These are phyloP conservation scores for Ammodytes marinus DNA, from an alignment of 2,113 vertebrate genomes.

Conservation along the genomic window DNA sequence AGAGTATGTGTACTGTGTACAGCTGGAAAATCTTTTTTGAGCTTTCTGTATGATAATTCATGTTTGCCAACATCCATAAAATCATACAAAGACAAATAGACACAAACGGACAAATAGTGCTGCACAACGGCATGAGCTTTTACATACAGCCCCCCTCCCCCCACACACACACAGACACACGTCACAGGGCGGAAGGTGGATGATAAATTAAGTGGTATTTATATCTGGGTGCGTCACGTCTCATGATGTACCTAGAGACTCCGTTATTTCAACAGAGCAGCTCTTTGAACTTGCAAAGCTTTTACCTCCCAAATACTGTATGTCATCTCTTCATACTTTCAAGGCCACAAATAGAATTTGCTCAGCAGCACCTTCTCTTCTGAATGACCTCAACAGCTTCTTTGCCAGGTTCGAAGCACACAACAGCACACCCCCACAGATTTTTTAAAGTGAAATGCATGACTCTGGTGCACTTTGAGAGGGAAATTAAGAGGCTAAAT, in stretches of 20 bases:
- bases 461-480: too few species aligned
- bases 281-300: conserved; percentile 32
- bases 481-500: too few species aligned
- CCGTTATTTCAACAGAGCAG: conserved; percentile 26
- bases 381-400: background rate
- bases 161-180: background rate
- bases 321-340: conserved; percentile 17
- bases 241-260: conserved; percentile 40
- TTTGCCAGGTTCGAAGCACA: too few species aligned
- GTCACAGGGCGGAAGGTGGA: conserved; percentile 32
- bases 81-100: conserved; percentile 22
- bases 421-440: too few species aligned
- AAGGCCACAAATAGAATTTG: conserved; percentile 38
- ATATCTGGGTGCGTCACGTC: conserved; percentile 47
- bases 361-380: conserved; percentile 27
- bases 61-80: conserved; percentile 21
- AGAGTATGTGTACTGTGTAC: conserved; percentile 42
- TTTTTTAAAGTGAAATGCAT: too few species aligned
- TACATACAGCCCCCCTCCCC: background rate
- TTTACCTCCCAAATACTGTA: conserved; percentile 17
- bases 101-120: background rate
- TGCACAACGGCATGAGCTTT: background rate
- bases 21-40: conserved; percentile 66
- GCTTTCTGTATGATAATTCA: conserved; percentile 45
- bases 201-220: conserved; percentile 58